Conservation (phyloP, 2,113 vertebrate species). For the Phoxinus phoxinus region DNA sequence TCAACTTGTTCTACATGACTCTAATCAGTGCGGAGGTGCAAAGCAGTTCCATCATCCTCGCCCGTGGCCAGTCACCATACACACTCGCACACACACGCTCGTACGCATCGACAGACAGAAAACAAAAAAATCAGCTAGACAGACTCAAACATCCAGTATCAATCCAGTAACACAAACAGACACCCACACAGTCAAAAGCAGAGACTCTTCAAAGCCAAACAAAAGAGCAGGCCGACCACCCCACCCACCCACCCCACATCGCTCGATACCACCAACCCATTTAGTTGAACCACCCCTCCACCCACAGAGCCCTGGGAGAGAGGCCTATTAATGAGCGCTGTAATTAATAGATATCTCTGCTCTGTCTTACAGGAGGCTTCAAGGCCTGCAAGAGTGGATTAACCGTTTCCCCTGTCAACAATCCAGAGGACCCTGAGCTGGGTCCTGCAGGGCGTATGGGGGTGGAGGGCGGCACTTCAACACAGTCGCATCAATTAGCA, state of each 20-base stretch:
- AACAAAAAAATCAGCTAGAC: slow-evolving; percentile 47
- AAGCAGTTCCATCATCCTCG: slow-evolving; percentile 85
- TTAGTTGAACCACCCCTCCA: slow-evolving; percentile 47
- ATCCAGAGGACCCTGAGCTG: slow-evolving; percentile 72
- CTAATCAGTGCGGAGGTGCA: slow-evolving; percentile 89
- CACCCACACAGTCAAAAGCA: slow-evolving; percentile 69
- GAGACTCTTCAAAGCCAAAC: slow-evolving; percentile 44
- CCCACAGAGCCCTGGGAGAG: slow-evolving; percentile 71
- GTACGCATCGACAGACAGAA: slow-evolving; percentile 28
- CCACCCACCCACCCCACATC: slow-evolving; percentile 17
- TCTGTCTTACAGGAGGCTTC: slow-evolving; percentile 79
- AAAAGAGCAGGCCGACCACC: slow-evolving; percentile 47
- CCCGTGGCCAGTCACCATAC: slow-evolving; percentile 77
- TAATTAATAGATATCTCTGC: slow-evolving; percentile 94
- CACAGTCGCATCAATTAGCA: slow-evolving; percentile 31
- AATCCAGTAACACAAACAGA: slow-evolving; percentile 51
- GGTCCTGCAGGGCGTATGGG: slow-evolving; percentile 69
- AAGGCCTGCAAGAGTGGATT: slow-evolving; percentile 74
- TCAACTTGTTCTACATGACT: slow-evolving; percentile 94
- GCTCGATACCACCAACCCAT: slow-evolving; percentile 58
- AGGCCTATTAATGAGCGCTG: slow-evolving; percentile 86
- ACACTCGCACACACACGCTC: slow-evolving; percentile 65
- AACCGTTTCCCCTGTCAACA: slow-evolving; percentile 76
- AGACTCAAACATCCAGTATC: slow-evolving; percentile 37
- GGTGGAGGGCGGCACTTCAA: slow-evolving; percentile 66